phyloP scores from a whole-genome alignment of 2,113 vertebrate genomes.

The Anoura caudifer region DNA sequence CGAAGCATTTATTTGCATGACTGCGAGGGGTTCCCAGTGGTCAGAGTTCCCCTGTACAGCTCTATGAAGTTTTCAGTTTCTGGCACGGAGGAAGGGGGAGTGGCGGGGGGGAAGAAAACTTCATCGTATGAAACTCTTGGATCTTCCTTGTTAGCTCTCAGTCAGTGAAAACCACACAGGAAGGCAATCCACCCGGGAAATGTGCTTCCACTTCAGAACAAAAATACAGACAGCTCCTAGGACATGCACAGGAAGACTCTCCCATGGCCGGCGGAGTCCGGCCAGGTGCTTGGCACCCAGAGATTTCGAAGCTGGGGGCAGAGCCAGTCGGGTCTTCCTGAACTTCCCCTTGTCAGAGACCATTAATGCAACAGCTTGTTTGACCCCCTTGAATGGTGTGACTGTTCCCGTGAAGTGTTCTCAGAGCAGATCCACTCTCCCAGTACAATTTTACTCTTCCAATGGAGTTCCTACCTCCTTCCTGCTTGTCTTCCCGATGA shows the following conservation, averaged over 20 bases:
- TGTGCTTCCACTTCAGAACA: neutral
- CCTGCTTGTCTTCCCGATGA: neutral
- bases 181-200: neutral
- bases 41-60: neutral
- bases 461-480: neutral
- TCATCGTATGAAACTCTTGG: neutral
- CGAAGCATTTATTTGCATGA: neutral
- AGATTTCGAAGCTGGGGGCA: neutral
- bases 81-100: neutral
- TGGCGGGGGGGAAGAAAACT: neutral
- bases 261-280: neutral
- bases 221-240: neutral
- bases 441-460: neutral
- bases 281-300: neutral
- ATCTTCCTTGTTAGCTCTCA: neutral
- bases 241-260: neutral
- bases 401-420: neutral
- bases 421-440: neutral
- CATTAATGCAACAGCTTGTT: neutral
- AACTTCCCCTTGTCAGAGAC: neutral
- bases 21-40: neutral
- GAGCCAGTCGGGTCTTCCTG: neutral
- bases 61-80: neutral
- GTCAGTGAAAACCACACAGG: neutral
- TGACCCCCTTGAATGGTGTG: neutral